Conservation (phyloP, 2,888 invertebrate genomes). For the Serripes groenlandicus region DNA sequence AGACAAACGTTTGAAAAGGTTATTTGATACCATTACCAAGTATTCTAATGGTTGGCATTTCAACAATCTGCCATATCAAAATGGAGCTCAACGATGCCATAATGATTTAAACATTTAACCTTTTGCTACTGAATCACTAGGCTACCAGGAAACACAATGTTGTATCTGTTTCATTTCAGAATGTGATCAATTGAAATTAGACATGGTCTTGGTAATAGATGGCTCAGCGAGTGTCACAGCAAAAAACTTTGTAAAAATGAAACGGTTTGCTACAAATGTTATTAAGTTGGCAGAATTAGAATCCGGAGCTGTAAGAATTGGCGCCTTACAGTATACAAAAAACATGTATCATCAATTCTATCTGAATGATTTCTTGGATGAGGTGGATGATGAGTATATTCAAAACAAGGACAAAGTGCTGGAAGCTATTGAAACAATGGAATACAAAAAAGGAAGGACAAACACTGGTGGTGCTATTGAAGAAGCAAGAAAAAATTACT, state of each 20-base stretch:
- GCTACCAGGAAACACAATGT: too few species aligned
- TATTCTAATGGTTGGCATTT: too few species aligned
- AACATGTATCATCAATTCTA: slow-evolving; percentile 24
- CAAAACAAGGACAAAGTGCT: slow-evolving; percentile 39
- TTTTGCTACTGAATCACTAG: too few species aligned
- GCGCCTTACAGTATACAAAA: slow-evolving; percentile 36
- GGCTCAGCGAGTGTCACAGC: slow-evolving; percentile 48
- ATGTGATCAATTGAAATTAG: slow-evolving; percentile 35
- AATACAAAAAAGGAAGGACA: slow-evolving; percentile 23
- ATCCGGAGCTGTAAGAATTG: slow-evolving; percentile 32
- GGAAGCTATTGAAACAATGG: background rate
- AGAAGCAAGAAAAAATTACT: slow-evolving; percentile 18
- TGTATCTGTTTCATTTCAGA: slow-evolving; percentile 54
- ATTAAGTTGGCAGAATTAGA: slow-evolving; percentile 37
- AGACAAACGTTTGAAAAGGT: too few species aligned
- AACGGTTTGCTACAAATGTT: slow-evolving; percentile 37
- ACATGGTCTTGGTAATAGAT: slow-evolving; percentile 55
- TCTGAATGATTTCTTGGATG: slow-evolving; percentile 19
- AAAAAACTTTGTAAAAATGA: slow-evolving; percentile 30
- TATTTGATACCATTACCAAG: too few species aligned
- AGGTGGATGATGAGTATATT: slow-evolving; percentile 15
- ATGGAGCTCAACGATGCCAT: too few species aligned
- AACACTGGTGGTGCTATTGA: slow-evolving; percentile 53
- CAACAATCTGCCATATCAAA: too few species aligned
- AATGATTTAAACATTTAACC: too few species aligned